Conservation (phyloP, 1,140 invertebrate genomes). For the Caenorhabditis tropicalis region DNA sequence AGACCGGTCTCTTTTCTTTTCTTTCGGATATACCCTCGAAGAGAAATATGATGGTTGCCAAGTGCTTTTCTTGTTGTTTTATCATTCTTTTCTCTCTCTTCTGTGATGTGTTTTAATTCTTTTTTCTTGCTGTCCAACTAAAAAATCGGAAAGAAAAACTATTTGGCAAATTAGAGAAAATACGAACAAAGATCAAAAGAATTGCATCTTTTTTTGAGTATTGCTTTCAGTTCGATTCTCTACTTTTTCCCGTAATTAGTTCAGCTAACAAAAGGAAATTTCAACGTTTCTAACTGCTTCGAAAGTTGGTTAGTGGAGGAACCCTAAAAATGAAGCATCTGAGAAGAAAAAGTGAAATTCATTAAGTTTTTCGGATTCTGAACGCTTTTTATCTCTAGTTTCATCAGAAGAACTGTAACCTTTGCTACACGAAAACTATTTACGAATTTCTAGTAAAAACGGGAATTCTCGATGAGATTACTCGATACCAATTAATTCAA, state of each 20-base stretch:
- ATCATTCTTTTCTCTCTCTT: not conserved
- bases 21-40: not conserved
- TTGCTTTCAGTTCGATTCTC: not conserved
- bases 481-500: not conserved
- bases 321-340: no score
- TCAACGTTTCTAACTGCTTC: no score
- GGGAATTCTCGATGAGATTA: no score
- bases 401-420: no score
- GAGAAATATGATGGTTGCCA: not conserved
- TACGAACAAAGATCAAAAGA: not conserved
- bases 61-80: conserved; percentile 16
- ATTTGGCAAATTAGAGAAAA: conserved; percentile 22
- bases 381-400: no score
- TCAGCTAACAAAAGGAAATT: not conserved
- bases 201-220: conserved; percentile 12
- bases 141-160: not conserved
- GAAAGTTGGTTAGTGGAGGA: no score
- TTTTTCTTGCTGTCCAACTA: not conserved
- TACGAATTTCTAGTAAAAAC: no score
- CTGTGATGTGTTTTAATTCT: not conserved
- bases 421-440: no score
- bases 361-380: no score
- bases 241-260: not conserved
- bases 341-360: no score
- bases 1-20: conserved; percentile 20